phyloP scores from a whole-genome alignment of 2,888 invertebrate genomes.

The Chrysolina oricalcia region DNA sequence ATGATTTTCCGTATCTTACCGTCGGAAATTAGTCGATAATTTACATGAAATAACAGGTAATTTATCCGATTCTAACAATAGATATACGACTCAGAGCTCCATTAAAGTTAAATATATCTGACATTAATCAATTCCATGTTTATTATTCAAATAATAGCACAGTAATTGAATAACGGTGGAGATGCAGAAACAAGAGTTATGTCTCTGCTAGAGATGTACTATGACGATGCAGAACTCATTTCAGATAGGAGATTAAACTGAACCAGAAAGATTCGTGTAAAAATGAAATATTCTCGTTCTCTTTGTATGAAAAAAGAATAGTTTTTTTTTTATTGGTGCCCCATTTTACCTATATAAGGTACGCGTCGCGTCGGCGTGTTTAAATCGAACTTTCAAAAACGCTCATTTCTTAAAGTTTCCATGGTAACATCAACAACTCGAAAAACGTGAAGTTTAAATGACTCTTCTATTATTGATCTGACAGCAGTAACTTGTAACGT shows the following conservation, averaged over 20 bases:
- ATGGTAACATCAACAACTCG: too few relatives aligned
- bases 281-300: too few relatives aligned
- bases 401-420: too few relatives aligned
- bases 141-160: slow-evolving; percentile 5
- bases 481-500: too few relatives aligned
- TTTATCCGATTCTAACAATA: slow-evolving; percentile 14
- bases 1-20: slow-evolving; percentile 14
- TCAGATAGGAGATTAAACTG: background rate
- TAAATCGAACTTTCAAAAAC: too few relatives aligned
- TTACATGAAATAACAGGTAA: slow-evolving; percentile 22
- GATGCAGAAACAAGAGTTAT: background rate
- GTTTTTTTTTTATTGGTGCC: too few relatives aligned
- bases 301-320: too few relatives aligned
- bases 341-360: too few relatives aligned
- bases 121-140: slow-evolving; percentile 10
- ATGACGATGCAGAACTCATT: background rate
- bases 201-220: background rate
- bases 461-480: too few relatives aligned
- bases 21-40: slow-evolving; percentile 12
- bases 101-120: slow-evolving; percentile 10
- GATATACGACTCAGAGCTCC: slow-evolving; percentile 9
- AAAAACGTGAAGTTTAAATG: too few relatives aligned
- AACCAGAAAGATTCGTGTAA: too few relatives aligned
- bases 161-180: slow-evolving; percentile 16
- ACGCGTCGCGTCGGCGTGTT: too few relatives aligned